Base-by-base conservation (phyloP, 2,888 invertebrate genomes). In the Acheta domesticus region DNA sequence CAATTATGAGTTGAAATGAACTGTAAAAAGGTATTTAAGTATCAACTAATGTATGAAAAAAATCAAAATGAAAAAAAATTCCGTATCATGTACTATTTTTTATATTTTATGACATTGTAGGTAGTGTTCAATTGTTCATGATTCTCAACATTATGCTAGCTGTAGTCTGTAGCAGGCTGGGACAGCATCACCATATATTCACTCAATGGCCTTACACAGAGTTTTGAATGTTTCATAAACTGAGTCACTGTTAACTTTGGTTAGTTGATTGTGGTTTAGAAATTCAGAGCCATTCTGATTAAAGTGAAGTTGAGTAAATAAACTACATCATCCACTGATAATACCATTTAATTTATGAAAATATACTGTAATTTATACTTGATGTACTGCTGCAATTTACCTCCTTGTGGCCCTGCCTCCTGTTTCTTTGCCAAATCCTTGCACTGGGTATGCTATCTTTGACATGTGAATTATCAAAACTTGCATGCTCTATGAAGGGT, bases 131-230 rank as follows among this genome's bases (percentile, higher is more conserved):
- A 80, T 78, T 78, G 76, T 76, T 80, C 73, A 80, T 80, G 36
- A 73, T 80, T 75, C 76, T 73, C 74, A 62, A 73, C 73, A 62
- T 48, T 75, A 73, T 80, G 75, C 74, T 80, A 78, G 77, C 78
- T 76, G 80, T 80, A 76, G 78, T 80, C 74, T 73, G 76, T 80
- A 21, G 48, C 49, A 80, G 74, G 74, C 20, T 36, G 19, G 74
- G 48, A 49, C 79, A 79, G 79, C 19, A 77, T 73, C 48, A 78
- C 74, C 62, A 49, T 80, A 76, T 80, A 80, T 76, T 81, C 81
- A 81, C 81, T 81, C 81, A 81, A 80, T 81, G 79, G 81, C 81
- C 81, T 81, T 81, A 81, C 80, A 80, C 80, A 78, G 36, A 36
- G 74, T 62, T 80, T 78, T 78, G 73, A 76, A 78, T 78, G 50